Evolutionary conservation across 2,113 vertebrate genomes (phyloP).

Genomic region (Zapornia atra): DNA sequence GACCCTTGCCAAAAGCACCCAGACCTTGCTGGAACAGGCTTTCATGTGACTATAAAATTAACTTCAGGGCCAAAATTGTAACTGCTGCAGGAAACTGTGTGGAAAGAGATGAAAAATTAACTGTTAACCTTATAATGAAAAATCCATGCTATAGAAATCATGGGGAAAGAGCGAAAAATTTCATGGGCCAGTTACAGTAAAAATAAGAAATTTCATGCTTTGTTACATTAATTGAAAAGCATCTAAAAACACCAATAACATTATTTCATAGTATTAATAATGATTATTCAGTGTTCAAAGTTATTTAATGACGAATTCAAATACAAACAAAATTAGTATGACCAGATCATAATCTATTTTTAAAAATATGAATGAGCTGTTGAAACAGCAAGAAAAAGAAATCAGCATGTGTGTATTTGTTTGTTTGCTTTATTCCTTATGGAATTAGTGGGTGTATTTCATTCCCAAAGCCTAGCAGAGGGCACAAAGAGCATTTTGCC

Average conservation of each 20-base stretch:
- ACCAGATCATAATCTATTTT: conserved; percentile 44
- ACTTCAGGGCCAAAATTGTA: conserved; percentile 16
- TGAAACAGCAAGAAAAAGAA: conserved; percentile 40
- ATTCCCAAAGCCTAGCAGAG: conserved; percentile 27
- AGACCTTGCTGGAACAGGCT: background rate
- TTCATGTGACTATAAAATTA: background rate
- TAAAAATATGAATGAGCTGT: conserved; percentile 8
- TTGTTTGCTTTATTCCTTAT: conserved; percentile 43
- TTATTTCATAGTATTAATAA: conserved; percentile 28
- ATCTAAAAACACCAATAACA: conserved; percentile 10
- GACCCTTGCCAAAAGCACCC: background rate
- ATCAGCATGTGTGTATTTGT: conserved; percentile 12
- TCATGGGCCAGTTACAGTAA: background rate
- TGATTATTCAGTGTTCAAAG: conserved; percentile 7
- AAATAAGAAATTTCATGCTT: background rate
- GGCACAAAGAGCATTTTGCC: conserved; percentile 37
- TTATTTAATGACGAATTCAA: conserved; percentile 37
- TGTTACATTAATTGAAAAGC: conserved; percentile 50
- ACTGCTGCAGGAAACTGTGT: conserved; percentile 23
- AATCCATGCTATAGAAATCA: conserved; percentile 21
- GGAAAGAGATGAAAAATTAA: conserved; percentile 38
- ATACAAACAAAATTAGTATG: conserved; percentile 41
- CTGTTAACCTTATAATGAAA: conserved; percentile 50
- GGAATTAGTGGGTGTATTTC: conserved; percentile 42
- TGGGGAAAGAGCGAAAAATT: background rate